phyloP scores from a whole-genome alignment of 2,888 invertebrate genomes.

The Chamaedrilus cognettii region DNA sequence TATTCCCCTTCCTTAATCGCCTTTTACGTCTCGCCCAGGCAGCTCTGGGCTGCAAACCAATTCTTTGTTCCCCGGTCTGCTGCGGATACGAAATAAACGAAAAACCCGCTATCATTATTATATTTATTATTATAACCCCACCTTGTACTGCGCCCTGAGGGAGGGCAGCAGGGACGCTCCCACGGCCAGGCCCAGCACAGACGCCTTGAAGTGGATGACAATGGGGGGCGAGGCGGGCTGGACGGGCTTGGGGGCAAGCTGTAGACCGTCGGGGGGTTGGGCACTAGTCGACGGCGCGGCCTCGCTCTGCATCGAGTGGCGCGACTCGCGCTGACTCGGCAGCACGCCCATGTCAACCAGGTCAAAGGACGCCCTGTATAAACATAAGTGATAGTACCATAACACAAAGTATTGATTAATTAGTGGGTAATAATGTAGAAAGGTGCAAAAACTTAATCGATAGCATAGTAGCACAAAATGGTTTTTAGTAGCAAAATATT shows the following conservation, averaged over 20 bases:
- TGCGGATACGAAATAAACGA: no score
- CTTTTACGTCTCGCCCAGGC: no score
- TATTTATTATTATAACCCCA: constrained; percentile 30
- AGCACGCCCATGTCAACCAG: constrained; percentile 25
- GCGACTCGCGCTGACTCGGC: constrained; percentile 14
- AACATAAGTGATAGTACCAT: no score
- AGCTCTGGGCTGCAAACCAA: no score
- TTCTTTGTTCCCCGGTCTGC: no score
- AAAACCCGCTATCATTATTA: neutral
- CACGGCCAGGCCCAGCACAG: constrained; percentile 77
- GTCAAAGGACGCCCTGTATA: constrained; percentile 17
- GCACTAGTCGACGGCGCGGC: constrained; percentile 8
- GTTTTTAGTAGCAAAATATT: no score
- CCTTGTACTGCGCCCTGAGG: constrained; percentile 90
- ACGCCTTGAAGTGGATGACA: constrained; percentile 54
- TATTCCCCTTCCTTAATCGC: neutral
- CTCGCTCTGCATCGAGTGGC: constrained; percentile 33
- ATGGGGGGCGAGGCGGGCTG: constrained; percentile 22
- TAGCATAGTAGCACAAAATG: no score
- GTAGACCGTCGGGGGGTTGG: neutral
- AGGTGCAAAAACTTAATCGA: no score
- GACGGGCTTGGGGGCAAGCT: neutral
- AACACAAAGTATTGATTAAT: no score
- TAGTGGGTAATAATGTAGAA: no score
- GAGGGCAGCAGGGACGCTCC: constrained; percentile 95